These are phyloP conservation scores for Pterophyllum scalare DNA, from an alignment of 2,113 vertebrate species.

Conservation along the genomic window DNA sequence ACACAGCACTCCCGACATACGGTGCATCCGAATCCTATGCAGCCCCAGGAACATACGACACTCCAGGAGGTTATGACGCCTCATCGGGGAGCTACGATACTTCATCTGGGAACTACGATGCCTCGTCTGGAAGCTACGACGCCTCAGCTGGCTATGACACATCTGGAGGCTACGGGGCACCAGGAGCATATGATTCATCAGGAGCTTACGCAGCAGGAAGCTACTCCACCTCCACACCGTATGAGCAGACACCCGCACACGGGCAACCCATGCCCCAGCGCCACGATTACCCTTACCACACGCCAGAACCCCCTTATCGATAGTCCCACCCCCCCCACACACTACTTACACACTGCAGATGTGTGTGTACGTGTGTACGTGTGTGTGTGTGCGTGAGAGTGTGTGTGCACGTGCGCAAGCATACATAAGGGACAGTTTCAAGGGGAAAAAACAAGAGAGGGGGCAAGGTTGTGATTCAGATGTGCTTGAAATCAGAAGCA, in stretches of 20 bases:
- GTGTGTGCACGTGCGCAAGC: constrained; percentile 32
- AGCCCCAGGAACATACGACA: constrained; percentile 63
- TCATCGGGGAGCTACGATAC: constrained; percentile 56
- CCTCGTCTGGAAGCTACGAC: constrained; percentile 61
- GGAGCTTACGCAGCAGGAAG: constrained; percentile 74
- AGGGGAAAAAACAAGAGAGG: constrained; percentile 25
- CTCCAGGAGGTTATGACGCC: constrained; percentile 53
- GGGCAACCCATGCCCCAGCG: constrained; percentile 82
- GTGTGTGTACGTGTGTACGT: constrained; percentile 13
- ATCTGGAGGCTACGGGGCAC: constrained; percentile 68
- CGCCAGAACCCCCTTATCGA: constrained; percentile 84
- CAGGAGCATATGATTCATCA: constrained; percentile 74
- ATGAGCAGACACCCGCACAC: constrained; percentile 85
- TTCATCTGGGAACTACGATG: constrained; percentile 61
- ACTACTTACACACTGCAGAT: constrained; percentile 59
- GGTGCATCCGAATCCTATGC: constrained; percentile 54
- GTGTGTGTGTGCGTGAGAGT: neutral
- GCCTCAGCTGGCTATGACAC: constrained; percentile 62
- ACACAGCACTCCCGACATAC: constrained; percentile 68
- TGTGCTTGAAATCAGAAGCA: constrained; percentile 41
- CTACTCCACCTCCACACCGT: constrained; percentile 82
- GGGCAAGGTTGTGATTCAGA: constrained; percentile 38
- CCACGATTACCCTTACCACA: constrained; percentile 83
- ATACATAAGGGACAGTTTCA: constrained; percentile 56
- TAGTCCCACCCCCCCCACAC: constrained; percentile 67